Percentiles rank a stretch among this genome's conserved stretches.
Conservation (phyloP, 2,797 vertebrate genomes). For the Pelochelys cantorii region DNA sequence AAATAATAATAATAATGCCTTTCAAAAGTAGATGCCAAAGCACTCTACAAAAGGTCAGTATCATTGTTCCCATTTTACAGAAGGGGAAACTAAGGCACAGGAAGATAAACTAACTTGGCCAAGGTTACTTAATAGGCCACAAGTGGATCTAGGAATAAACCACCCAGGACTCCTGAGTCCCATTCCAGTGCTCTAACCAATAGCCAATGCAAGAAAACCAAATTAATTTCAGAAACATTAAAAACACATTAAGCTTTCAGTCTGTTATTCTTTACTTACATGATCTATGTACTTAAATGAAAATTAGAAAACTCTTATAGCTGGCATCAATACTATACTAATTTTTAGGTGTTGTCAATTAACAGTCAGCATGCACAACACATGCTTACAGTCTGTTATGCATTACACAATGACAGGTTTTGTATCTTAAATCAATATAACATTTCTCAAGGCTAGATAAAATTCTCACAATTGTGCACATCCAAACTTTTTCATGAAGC, state of each 20-base stretch:
- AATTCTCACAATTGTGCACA: not conserved
- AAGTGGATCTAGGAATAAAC: not conserved
- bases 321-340: constrained; percentile 35
- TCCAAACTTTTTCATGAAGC: not conserved
- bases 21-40: not conserved
- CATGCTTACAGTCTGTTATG: not conserved
- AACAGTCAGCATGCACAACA: not conserved
- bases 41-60: not conserved
- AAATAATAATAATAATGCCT: not conserved
- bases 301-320: constrained; percentile 11
- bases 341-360: constrained; percentile 47
- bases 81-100: not conserved
- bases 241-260: constrained; percentile 40
- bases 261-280: not conserved
- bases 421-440: not conserved
- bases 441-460: not conserved
- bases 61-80: not conserved
- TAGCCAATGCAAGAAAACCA: not conserved
- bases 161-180: not conserved
- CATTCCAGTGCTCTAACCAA: not conserved
- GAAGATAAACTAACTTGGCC: not conserved
- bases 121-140: not conserved
- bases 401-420: not conserved
- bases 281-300: constrained; percentile 19
- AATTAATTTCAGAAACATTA: constrained; percentile 53